These are phyloP conservation scores for Heteromurus nitidus DNA, from an alignment of 2,888 invertebrate genomes.

Conservation along the genomic window DNA sequence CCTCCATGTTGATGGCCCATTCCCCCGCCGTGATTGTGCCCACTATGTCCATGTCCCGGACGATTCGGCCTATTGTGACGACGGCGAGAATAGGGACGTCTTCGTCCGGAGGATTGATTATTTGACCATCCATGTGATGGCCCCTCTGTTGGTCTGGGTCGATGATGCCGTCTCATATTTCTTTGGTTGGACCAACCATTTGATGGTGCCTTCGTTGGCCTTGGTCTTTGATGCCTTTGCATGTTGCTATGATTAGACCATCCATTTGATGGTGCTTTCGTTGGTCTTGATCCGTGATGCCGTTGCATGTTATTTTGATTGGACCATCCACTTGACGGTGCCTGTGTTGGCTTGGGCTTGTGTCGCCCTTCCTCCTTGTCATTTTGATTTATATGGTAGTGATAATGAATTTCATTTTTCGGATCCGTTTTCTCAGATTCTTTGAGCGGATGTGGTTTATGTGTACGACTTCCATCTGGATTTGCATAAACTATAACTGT, in stretches of 20 bases:
- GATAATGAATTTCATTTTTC: constrained; percentile 70
- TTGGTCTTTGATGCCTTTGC: constrained; percentile 9
- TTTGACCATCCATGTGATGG: too few species aligned
- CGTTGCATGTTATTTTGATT: background rate
- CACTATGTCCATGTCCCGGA: constrained; percentile 22
- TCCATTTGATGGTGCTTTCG: background rate
- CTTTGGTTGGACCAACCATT: too few species aligned
- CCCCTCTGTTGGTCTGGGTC: background rate
- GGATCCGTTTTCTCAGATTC: background rate
- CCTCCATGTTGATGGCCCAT: constrained; percentile 13
- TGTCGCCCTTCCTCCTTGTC: background rate
- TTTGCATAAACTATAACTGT: constrained; percentile 69
- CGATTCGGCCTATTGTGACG: background rate
- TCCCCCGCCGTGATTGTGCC: background rate
- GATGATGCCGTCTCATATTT: background rate
- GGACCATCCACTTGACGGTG: background rate
- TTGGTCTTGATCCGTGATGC: constrained; percentile 19
- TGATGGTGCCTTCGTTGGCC: background rate
- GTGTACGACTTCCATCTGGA: constrained; percentile 36
- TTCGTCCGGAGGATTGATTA: background rate
- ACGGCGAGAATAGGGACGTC: background rate
- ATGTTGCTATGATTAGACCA: background rate
- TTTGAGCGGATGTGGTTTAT: background rate
- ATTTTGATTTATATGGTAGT: constrained; percentile 64
- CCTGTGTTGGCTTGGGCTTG: constrained; percentile 13